Conservation (phyloP, 2,113 vertebrate genomes). For the Sapajus apella region DNA sequence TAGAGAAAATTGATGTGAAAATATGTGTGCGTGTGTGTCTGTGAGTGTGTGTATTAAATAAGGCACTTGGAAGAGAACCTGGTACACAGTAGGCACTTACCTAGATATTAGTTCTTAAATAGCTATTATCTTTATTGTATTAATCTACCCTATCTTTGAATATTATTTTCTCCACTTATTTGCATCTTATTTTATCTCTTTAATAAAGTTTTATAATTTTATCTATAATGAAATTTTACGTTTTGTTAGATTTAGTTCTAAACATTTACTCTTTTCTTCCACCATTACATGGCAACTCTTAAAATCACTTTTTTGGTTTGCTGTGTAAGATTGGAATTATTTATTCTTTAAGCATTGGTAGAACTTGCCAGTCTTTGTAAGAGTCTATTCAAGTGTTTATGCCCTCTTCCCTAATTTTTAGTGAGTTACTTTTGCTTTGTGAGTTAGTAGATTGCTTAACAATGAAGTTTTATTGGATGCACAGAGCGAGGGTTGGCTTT, state of each 20-base stretch:
- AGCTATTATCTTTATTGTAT: neutral
- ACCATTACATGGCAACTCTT: neutral
- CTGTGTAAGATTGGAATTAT: neutral
- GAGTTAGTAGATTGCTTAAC: neutral
- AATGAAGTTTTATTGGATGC: neutral
- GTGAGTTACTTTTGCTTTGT: neutral
- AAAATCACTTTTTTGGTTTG: neutral
- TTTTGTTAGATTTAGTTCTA: neutral
- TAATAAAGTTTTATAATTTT: neutral
- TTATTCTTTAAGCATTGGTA: neutral
- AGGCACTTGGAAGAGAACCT: neutral
- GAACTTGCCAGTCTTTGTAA: neutral
- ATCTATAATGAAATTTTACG: neutral
- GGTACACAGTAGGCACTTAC: neutral
- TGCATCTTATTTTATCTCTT: neutral
- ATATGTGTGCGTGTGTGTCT: rapidly evolving
- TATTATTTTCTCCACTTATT: neutral
- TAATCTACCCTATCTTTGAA: neutral
- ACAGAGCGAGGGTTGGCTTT: neutral
- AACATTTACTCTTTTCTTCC: neutral
- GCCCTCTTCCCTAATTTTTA: neutral
- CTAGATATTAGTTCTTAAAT: neutral
- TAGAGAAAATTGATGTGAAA: neutral
- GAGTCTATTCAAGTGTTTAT: neutral
- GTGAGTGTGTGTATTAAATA: neutral